phyloP scores from a whole-genome alignment of 2,797 vertebrate species.

The Phaenicophaeus curvirostris region DNA sequence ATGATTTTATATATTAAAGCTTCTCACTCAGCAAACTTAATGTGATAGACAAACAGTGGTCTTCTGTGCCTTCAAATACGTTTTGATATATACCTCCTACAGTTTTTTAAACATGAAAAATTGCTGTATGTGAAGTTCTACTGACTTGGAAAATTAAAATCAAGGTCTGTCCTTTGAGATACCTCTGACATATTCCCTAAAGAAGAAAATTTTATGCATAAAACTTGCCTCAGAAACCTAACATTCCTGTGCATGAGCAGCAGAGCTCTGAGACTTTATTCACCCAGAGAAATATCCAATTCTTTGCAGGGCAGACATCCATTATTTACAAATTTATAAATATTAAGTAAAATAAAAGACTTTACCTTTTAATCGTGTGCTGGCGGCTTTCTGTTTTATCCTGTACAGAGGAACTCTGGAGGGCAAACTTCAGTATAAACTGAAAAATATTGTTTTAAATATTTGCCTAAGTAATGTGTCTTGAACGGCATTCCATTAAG shows the following conservation, averaged over 20 bases:
- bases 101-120: constrained; percentile 40
- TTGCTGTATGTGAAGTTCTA: neutral
- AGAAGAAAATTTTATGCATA: neutral
- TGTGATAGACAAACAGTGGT: neutral
- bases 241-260: neutral
- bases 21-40: neutral
- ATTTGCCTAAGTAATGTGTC: neutral
- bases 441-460: neutral
- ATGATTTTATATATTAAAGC: neutral
- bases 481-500: neutral
- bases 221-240: neutral
- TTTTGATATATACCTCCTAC: constrained; percentile 13
- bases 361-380: constrained; percentile 68
- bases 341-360: neutral
- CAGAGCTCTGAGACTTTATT: neutral
- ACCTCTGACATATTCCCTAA: neutral
- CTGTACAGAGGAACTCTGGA: neutral
- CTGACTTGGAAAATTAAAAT: constrained; percentile 38
- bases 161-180: constrained; percentile 10
- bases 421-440: constrained; percentile 27
- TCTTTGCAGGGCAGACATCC: neutral
- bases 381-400: constrained; percentile 24
- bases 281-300: neutral
- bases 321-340: neutral
- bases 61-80: constrained; percentile 4